These are phyloP conservation scores for Panagrolaimus sp. DNA, from an alignment of 1,140 invertebrate species.

Conservation along the genomic window DNA sequence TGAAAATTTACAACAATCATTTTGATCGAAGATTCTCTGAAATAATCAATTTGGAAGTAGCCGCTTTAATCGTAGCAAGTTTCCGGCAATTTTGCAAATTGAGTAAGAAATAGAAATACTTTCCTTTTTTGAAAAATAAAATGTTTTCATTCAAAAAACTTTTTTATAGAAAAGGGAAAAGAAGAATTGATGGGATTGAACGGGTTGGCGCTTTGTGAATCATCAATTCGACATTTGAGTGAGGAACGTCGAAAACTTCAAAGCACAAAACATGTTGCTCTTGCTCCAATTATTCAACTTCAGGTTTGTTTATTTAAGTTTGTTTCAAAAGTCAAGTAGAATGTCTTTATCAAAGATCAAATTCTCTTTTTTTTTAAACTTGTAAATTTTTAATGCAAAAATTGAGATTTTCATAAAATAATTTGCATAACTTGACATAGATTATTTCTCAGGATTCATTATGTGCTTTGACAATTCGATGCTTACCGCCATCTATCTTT, in stretches of 20 bases:
- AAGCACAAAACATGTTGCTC: conserved; percentile 8
- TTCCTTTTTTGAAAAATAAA: conserved; percentile 1
- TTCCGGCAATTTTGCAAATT: conserved; percentile 29
- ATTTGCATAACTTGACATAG: background rate
- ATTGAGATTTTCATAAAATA: too few relatives aligned
- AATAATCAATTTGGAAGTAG: conserved; percentile 33
- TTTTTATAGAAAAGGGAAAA: conserved; percentile 30
- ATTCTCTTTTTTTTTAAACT: conserved; percentile 16
- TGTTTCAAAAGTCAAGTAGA: conserved; percentile 19
- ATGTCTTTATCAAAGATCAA: conserved; percentile 24
- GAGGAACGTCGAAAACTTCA: conserved; percentile 25
- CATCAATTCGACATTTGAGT: conserved; percentile 28
- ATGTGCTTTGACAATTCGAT: conserved; percentile 48
- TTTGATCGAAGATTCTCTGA: conserved; percentile 26
- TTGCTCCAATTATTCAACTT: background rate
- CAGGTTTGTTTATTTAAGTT: background rate
- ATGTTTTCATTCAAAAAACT: background rate
- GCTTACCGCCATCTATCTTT: conserved; percentile 42
- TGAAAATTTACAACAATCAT: conserved; percentile 39
- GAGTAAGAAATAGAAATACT: conserved; percentile 18
- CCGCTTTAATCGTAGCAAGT: conserved; percentile 24
- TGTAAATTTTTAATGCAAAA: too few relatives aligned
- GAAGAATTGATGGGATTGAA: conserved; percentile 29
- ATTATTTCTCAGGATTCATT: conserved; percentile 47
- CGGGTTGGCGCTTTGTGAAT: conserved; percentile 33